Percentiles rank a stretch among this genome's conserved stretches.
phyloP scores from a whole-genome alignment of 2,888 invertebrate species.

The Aspidiotus destructor region DNA sequence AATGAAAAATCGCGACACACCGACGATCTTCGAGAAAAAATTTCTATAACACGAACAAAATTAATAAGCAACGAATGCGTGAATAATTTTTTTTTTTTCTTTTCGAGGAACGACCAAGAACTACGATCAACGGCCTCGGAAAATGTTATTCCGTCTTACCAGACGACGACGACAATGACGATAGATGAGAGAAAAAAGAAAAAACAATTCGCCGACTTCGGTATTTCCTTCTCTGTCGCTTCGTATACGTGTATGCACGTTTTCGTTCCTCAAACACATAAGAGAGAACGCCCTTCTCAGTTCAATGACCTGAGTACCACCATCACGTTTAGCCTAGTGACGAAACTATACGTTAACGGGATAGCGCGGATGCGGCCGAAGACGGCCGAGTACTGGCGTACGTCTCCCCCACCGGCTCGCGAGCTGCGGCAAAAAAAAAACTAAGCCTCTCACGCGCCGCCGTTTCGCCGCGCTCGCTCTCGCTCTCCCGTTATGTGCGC shows the following conservation, averaged over 20 bases:
- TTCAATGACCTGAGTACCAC: conserved; percentile 33
- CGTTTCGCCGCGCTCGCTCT: no score
- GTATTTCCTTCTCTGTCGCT: conserved; percentile 30
- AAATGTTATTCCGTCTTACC: conserved; percentile 31
- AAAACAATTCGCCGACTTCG: conserved; percentile 24
- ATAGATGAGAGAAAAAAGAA: conserved; percentile 32
- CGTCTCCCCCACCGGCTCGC: not conserved
- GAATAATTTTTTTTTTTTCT: conserved; percentile 11
- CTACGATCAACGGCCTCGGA: not conserved
- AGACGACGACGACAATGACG: conserved; percentile 31
- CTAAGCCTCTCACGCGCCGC: no score
- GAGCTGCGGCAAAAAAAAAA: no score
- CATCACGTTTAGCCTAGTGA: conserved; percentile 33
- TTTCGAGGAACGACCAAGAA: not conserved
- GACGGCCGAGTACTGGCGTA: conserved; percentile 16
- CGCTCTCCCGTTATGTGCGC: no score
- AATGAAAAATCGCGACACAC: not conserved
- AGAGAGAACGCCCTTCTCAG: conserved; percentile 33
- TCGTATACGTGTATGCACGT: conserved; percentile 21
- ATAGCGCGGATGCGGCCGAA: conserved; percentile 23
- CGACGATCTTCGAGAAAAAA: not conserved
- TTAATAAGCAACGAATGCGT: not conserved
- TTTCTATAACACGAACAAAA: no score
- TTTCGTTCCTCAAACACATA: conserved; percentile 32
- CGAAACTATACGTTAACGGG: conserved; percentile 32